Conservation (phyloP, 2,113 vertebrate species). For the Varanus komodoensis region DNA sequence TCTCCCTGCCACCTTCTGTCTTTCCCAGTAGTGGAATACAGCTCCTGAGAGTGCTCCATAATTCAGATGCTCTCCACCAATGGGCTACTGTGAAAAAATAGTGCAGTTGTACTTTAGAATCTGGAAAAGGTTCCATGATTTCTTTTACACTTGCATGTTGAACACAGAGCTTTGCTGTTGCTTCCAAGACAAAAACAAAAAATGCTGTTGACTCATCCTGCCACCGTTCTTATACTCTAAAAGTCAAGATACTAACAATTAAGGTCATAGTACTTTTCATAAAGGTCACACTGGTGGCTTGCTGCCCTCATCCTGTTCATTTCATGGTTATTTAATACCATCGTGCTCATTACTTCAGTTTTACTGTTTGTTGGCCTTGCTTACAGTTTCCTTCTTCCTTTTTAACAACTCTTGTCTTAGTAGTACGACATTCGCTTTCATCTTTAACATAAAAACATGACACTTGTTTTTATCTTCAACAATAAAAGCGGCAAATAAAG, state of each 20-base stretch:
- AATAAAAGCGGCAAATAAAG: conserved; percentile 9
- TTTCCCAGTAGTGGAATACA: too few relatives aligned
- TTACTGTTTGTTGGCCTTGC: background rate
- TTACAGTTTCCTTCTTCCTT: background rate
- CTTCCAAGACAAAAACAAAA: background rate
- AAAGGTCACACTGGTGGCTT: background rate
- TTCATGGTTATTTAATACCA: conserved; percentile 4
- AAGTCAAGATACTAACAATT: background rate
- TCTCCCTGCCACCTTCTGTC: too few relatives aligned
- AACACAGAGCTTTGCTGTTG: background rate
- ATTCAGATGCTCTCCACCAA: too few relatives aligned
- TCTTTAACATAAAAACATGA: conserved; percentile 16
- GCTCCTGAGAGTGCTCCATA: too few relatives aligned
- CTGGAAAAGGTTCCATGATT: background rate
- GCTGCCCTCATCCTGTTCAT: background rate
- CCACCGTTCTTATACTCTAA: background rate
- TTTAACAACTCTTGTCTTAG: conserved; percentile 9
- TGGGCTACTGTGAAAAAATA: background rate
- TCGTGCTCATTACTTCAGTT: background rate
- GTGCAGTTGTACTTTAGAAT: background rate
- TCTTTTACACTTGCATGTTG: background rate
- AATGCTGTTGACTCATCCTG: background rate
- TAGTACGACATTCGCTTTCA: background rate
- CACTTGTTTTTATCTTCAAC: conserved; percentile 10
- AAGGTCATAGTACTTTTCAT: background rate